phyloP scores from a whole-genome alignment of 2,888 invertebrate genomes.

The Ichneumon xanthorius region DNA sequence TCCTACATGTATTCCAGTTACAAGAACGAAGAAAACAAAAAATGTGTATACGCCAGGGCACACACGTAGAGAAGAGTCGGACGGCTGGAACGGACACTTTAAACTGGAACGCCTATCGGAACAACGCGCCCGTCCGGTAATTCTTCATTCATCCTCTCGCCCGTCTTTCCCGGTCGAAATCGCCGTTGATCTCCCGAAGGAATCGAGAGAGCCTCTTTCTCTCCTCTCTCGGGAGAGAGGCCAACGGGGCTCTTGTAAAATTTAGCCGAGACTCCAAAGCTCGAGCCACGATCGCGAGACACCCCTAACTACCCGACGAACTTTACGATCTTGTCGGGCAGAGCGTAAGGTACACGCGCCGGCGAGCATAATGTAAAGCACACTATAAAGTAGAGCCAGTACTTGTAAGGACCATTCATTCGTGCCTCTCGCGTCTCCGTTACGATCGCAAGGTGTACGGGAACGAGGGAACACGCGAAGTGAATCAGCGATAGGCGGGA shows the following conservation, averaged over 20 bases:
- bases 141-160: constrained; percentile 64
- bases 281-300: constrained; percentile 60
- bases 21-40: constrained; percentile 14
- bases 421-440: constrained; percentile 33
- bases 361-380: constrained; percentile 46
- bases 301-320: constrained; percentile 54
- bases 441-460: constrained; percentile 60
- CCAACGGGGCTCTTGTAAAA: constrained; percentile 52
- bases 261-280: constrained; percentile 54
- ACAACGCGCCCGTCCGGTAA: constrained; percentile 58
- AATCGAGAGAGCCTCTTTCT: constrained; percentile 23
- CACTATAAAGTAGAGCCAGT: constrained; percentile 62
- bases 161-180: constrained; percentile 18
- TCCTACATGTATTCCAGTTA: constrained; percentile 22
- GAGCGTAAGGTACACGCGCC: constrained; percentile 17
- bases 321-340: constrained; percentile 66
- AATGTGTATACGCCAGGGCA: neutral
- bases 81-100: constrained; percentile 42
- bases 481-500: constrained; percentile 11
- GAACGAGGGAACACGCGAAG: constrained; percentile 45
- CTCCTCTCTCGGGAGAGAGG: neutral
- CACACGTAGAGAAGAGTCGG: constrained; percentile 17
- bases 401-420: constrained; percentile 52
- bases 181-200: constrained; percentile 23
- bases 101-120: constrained; percentile 66